A percentile compares a stretch with the other conserved stretches of the same genome.
Conservation (phyloP, 1,140 invertebrate species). For the Eriocheir sinensis region DNA sequence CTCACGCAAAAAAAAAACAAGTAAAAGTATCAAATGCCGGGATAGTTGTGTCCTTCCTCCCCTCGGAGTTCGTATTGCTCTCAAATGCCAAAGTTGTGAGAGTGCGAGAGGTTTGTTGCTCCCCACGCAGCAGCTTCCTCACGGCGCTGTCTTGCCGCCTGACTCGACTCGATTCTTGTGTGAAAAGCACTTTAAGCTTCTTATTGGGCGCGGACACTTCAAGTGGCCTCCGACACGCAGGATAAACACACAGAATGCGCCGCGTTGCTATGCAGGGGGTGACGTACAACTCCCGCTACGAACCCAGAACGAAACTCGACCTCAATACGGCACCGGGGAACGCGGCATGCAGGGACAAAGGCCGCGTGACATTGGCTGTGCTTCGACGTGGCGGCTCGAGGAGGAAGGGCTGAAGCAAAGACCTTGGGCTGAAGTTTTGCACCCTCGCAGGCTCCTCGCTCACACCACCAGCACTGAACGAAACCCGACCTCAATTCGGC, state of each 20-base stretch:
- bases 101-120: background rate
- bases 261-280: background rate
- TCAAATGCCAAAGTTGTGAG: background rate
- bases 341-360: too few species aligned
- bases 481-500: background rate
- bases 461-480: too few species aligned
- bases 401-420: too few species aligned
- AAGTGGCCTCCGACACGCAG: background rate
- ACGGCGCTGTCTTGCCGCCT: background rate
- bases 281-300: too few species aligned
- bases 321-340: background rate
- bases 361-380: background rate
- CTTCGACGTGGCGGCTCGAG: too few species aligned
- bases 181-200: background rate
- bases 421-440: too few species aligned
- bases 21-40: background rate
- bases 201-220: conserved; percentile 8
- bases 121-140: background rate
- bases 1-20: background rate
- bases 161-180: background rate
- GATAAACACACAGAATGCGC: background rate
- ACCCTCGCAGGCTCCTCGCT: too few species aligned
- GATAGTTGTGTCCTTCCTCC: background rate
- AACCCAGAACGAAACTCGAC: background rate
- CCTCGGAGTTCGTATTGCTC: background rate